phyloP scores from a whole-genome alignment of 2,113 vertebrate species.

The Rana temporaria region DNA sequence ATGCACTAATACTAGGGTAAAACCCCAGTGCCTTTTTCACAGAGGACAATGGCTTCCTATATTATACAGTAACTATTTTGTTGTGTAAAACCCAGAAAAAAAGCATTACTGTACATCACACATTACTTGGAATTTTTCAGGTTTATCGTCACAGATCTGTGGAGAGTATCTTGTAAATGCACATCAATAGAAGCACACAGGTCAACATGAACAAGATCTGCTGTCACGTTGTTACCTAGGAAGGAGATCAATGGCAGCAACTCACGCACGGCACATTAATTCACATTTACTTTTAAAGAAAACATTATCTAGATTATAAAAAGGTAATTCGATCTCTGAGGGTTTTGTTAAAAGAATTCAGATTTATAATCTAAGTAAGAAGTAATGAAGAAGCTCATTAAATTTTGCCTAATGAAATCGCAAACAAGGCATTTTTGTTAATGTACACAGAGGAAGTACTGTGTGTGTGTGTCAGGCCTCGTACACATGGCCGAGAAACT shows the following conservation, averaged over 20 bases:
- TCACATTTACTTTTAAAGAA: conserved; percentile 4
- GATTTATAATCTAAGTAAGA: conserved; percentile 29
- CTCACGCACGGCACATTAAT: not conserved
- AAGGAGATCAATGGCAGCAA: not conserved
- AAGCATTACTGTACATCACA: no score
- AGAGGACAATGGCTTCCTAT: no score
- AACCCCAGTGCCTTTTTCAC: no score
- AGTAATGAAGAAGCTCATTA: conserved; percentile 38
- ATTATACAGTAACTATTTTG: no score
- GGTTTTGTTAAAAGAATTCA: conserved; percentile 11
- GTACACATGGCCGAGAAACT: no score
- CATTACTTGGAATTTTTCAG: no score
- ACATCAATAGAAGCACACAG: not conserved
- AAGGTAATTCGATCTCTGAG: conserved; percentile 26
- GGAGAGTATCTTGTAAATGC: not conserved
- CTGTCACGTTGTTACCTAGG: not conserved
- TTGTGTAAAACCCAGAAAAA: no score
- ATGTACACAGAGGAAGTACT: no score
- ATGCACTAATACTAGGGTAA: no score
- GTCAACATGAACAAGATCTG: not conserved
- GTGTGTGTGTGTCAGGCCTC: no score
- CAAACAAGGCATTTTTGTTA: no score
- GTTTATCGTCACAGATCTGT: no score
- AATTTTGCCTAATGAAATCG: not conserved
- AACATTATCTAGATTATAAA: conserved; percentile 24